phyloP scores from a whole-genome alignment of 2,113 vertebrate species.

The Paramisgurnus dabryanus region DNA sequence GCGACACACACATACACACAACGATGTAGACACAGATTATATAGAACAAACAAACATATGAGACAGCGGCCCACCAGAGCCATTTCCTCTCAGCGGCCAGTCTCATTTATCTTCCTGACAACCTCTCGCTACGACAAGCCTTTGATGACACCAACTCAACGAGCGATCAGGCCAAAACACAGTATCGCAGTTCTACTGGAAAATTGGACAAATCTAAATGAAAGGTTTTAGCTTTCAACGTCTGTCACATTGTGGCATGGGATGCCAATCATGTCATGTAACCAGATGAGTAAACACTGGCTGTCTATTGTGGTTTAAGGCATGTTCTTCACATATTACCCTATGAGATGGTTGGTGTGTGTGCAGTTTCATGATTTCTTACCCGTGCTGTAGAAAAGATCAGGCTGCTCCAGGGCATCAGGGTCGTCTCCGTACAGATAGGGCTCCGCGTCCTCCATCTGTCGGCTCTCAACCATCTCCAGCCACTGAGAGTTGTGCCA shows the following conservation, averaged over 20 bases:
- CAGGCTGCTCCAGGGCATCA: slow-evolving; percentile 84
- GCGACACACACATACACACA: slow-evolving; percentile 15
- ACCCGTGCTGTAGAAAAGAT: slow-evolving; percentile 90
- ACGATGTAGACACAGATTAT: slow-evolving; percentile 13
- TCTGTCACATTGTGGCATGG: slow-evolving; percentile 12
- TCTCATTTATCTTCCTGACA: slow-evolving; percentile 48
- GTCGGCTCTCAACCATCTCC: slow-evolving; percentile 90
- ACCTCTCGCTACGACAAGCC: slow-evolving; percentile 15
- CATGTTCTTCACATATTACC: neutral
- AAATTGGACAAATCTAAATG: slow-evolving; percentile 4
- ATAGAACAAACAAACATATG: slow-evolving; percentile 32
- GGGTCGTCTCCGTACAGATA: slow-evolving; percentile 81
- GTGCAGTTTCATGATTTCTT: slow-evolving; percentile 34
- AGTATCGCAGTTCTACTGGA: slow-evolving; percentile 12
- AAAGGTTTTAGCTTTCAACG: slow-evolving; percentile 4
- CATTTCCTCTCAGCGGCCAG: slow-evolving; percentile 31
- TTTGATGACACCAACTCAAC: slow-evolving; percentile 17
- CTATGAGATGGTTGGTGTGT: neutral
- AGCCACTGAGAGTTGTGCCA: slow-evolving; percentile 95
- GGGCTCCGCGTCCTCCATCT: slow-evolving; percentile 84
- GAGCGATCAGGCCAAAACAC: neutral
- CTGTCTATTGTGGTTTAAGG: neutral
- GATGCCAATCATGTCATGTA: neutral
- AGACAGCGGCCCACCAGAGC: slow-evolving; percentile 26
- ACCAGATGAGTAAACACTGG: neutral